phyloP scores from a whole-genome alignment of 1,140 invertebrate genomes.

The Branchinecta lindahli region DNA sequence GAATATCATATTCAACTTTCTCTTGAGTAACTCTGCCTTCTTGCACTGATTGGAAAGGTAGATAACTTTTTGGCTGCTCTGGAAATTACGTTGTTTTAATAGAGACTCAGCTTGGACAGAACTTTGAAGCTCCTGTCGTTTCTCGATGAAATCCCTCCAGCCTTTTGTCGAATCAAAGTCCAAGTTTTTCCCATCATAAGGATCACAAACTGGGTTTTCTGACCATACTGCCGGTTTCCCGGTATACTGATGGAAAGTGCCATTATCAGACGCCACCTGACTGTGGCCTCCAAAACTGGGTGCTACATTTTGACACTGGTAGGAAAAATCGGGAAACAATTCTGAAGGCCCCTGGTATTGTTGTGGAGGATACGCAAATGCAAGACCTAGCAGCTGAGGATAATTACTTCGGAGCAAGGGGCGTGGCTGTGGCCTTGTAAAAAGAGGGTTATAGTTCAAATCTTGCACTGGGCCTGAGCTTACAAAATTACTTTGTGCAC shows the following conservation, averaged over 20 bases:
- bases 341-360: neutral
- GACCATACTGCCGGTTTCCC: no score
- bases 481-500: neutral
- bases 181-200: neutral
- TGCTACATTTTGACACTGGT: no score
- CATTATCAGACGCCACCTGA: no score
- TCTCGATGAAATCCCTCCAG: neutral
- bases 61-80: neutral
- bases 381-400: neutral
- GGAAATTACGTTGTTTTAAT: neutral
- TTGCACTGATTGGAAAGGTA: neutral
- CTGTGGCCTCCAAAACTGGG: no score
- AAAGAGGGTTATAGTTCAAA: neutral
- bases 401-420: neutral
- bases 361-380: neutral
- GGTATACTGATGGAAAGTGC: no score
- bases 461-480: neutral
- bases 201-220: no score
- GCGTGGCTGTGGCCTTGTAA: neutral
- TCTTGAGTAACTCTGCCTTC: neutral
- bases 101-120: neutral
- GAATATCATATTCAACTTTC: neutral
- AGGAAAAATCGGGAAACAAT: no score
- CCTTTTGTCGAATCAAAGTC: neutral
- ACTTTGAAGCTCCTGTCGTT: neutral